phyloP scores from a whole-genome alignment of 2,797 vertebrate genomes.

The Galago senegalensis region DNA sequence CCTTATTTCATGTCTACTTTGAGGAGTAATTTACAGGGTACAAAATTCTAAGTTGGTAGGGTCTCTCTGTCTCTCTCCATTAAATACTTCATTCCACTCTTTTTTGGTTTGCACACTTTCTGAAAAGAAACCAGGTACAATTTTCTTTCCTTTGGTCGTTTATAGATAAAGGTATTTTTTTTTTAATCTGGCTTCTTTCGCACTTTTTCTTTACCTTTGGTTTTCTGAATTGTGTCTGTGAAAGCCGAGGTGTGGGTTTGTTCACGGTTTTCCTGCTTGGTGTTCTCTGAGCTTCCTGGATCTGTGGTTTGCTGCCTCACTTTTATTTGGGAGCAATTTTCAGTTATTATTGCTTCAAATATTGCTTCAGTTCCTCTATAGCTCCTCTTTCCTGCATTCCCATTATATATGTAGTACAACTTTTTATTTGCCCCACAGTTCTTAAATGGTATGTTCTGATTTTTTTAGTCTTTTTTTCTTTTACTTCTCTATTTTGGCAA shows the following conservation, averaged over 20 bases:
- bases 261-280: background rate
- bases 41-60: background rate
- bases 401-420: background rate
- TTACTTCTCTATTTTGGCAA: background rate
- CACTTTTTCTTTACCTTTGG: background rate
- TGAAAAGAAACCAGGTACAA: background rate
- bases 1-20: background rate
- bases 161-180: background rate
- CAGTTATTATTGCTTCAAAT: background rate
- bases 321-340: background rate
- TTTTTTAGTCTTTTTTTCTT: background rate
- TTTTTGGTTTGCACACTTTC: background rate
- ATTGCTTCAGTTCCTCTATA: background rate
- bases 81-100: background rate
- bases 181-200: background rate
- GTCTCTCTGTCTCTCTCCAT: background rate
- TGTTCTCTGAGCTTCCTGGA: background rate
- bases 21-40: background rate
- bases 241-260: background rate
- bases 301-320: background rate
- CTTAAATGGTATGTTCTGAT: background rate
- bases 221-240: background rate
- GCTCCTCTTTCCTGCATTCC: background rate
- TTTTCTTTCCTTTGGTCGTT: background rate
- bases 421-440: background rate